Percentiles rank a stretch among this genome's conserved stretches.
phyloP scores from a whole-genome alignment of 2,888 invertebrate genomes.

The Tipula helvola region DNA sequence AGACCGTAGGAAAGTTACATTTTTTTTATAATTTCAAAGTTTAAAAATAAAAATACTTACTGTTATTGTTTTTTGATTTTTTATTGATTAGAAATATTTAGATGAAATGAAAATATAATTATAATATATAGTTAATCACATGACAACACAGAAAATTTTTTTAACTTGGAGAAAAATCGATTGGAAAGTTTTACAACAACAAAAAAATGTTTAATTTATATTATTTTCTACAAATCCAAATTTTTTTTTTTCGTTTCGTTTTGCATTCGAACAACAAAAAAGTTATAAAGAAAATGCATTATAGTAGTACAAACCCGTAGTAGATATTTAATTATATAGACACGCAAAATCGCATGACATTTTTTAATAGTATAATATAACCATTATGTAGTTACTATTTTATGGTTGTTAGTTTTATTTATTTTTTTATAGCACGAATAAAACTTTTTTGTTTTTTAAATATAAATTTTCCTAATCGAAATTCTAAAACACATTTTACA shows the following conservation, averaged over 20 bases:
- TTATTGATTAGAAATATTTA: background rate
- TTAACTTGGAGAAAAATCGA: background rate
- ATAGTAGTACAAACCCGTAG: background rate
- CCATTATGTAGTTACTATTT: background rate
- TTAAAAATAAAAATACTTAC: background rate
- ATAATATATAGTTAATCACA: background rate
- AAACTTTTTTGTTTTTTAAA: background rate
- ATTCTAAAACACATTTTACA: background rate
- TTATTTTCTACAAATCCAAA: background rate
- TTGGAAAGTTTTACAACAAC: background rate
- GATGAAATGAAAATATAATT: background rate
- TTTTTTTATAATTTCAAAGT: background rate
- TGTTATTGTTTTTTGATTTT: background rate
- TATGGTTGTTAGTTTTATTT: background rate
- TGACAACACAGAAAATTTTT: background rate
- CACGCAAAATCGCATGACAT: background rate
- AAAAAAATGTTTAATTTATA: background rate
- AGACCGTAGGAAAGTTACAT: background rate
- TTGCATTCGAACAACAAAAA: background rate
- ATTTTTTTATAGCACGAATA: background rate
- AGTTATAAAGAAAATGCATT: background rate
- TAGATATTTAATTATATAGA: background rate
- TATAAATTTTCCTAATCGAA: background rate
- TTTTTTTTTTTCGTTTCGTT: background rate
- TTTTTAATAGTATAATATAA: background rate